A percentile compares a stretch with the other conserved stretches of the same genome.
Conservation (phyloP, 2,888 invertebrate species). For the Chrysolina oricalcia region DNA sequence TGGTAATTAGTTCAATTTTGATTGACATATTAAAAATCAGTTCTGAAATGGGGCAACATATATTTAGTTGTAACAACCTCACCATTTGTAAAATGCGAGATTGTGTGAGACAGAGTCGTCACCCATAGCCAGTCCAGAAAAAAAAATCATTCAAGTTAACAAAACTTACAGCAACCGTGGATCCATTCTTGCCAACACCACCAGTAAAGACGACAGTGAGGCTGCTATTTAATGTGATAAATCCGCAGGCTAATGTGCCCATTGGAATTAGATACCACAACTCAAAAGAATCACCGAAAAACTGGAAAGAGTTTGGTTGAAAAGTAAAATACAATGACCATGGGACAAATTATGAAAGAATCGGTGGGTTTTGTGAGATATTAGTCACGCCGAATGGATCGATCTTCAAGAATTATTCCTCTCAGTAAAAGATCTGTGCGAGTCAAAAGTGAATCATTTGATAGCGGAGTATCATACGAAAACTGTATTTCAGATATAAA, state of each 20-base stretch:
- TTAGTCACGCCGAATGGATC: too few relatives aligned
- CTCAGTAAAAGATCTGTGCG: not conserved
- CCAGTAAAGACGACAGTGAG: conserved; percentile 82
- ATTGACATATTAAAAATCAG: too few relatives aligned
- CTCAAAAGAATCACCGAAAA: conserved; percentile 80
- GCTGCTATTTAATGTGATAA: conserved; percentile 82
- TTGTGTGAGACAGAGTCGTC: not conserved
- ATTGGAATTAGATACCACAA: conserved; percentile 85
- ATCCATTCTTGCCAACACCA: conserved; percentile 97
- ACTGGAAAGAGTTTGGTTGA: conserved; percentile 54
- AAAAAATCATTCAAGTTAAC: conserved; percentile 39
- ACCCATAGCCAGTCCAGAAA: conserved; percentile 20
- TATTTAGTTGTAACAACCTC: too few relatives aligned
- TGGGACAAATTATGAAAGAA: not conserved
- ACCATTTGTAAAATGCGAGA: not conserved
- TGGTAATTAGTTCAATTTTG: too few relatives aligned
- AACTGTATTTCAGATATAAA: too few relatives aligned
- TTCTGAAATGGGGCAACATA: too few relatives aligned
- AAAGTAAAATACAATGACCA: not conserved
- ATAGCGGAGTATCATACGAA: too few relatives aligned
- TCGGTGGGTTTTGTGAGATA: not conserved
- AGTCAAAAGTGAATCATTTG: too few relatives aligned
- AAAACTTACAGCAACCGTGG: conserved; percentile 93
- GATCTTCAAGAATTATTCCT: too few relatives aligned
- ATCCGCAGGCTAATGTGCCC: conserved; percentile 82